Base-by-base conservation (phyloP, 2,888 invertebrate genomes). In the Euplexia lucipara region DNA sequence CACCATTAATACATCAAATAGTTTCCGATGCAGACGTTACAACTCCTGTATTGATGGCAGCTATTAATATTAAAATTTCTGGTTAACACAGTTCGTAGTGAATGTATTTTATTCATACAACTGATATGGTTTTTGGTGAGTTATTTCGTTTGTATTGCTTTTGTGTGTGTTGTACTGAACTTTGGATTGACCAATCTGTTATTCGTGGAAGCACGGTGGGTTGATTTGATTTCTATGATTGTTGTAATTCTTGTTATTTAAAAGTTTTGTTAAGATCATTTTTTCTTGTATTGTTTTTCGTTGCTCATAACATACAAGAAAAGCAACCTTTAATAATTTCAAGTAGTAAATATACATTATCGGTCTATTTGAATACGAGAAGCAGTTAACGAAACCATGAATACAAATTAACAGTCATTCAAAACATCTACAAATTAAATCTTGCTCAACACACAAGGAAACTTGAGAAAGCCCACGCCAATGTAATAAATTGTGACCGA, bases 11-110 rank as follows among this genome's bases (percentile, higher is more conserved):
- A 59, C 26, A 54, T 59, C 47, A 52, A 39, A 73, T 78, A 79
- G 80, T 75, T 75, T 64, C 42, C 34, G 49, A 62, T 69, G 52
- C 70, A 57, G 67, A 70, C 53, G 47, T 56, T 57, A 48, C 59
- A 16, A 51, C 62, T 63, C 56, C 9, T 22, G 12, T 78, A 76
- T 71, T 74, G 58, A 82, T 74, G 51, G 48, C 7, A 0, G 22
- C 62, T 47, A 82, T 81, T 74, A 76, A 82, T 81, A 82, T 74
- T 80, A 69, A 82, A 76, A 64, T 62, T 69, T 32, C 59, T 44
- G 64, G 59, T 73, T 63, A 70, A 64, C 63, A 44, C 49, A 35
- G 34, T 32, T 14, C 8, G 34, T 59, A 70, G 26, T 44, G 35
- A 58, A 57, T 39, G 41, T 53, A 54, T 53, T 44, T 42, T 34